Evolutionary conservation across 1,140 invertebrate species (phyloP), one percentile per base, ranked within the genome.

Genomic region (Apis dorsata): DNA sequence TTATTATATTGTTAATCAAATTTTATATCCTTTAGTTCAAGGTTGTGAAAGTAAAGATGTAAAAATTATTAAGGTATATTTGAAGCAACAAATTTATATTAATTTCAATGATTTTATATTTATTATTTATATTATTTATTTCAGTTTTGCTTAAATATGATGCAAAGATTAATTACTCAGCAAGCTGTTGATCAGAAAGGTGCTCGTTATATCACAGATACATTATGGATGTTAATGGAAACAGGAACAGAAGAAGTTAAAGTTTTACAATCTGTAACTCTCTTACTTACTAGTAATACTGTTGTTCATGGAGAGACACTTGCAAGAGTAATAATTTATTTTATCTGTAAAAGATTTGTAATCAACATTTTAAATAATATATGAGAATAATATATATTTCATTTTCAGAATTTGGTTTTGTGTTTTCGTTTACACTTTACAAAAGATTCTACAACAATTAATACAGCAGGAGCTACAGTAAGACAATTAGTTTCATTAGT

Each of bases 11-110:
- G 96, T 97, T n/a, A 98, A 98, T 93, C 97, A 99, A 94, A 98
- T 99, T 89, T 94, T 99, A 34, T 99, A 99, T 94, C 99, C 99
- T n/a, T 95, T 99, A 88, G 97, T 99, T 72, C 97, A 99, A 94
- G 99, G 98, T 91, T 99, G 99, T 95, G 98, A 99, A 92, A 99
- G 98, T 34, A 99, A 99, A 95, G 98, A 99, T 94, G 95, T 98
- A 44, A 99, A 99, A 95, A 97, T 99, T 87, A 98, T 99, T 62
- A 98, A 97, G 95, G 97, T 97, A 87, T 34, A 17, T 49, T 57
- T 17, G 0, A 73, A 53, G 0, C 1, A 21, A 13, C 9, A 49
- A 49, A 11, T 73, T 73, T 2, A 69, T 59, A 60, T 68, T 17
- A 49, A 53, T 59, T 1, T 34, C 74, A 53, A 57, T 73, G 34